phyloP scores from a whole-genome alignment of 1,140 invertebrate genomes.

The Anoplophora glabripennis region DNA sequence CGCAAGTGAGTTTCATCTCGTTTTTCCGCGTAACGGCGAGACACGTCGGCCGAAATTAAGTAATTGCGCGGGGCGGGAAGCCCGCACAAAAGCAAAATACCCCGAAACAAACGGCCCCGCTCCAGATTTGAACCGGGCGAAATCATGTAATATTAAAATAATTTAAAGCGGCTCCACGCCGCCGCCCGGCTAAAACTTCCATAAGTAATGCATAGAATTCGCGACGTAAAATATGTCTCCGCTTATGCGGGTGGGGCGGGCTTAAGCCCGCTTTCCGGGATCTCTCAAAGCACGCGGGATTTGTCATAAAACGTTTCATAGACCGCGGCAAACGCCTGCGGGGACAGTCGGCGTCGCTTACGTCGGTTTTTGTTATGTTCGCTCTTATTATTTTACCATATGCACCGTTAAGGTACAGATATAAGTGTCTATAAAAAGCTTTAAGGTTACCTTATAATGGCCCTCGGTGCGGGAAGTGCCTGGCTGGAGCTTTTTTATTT shows the following conservation, averaged over 20 bases:
- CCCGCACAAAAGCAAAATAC: conserved; percentile 33
- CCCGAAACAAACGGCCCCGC: conserved; percentile 25
- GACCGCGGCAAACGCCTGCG: not conserved
- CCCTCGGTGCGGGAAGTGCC: too few species aligned
- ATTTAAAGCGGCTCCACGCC: conserved; percentile 29
- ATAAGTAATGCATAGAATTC: conserved; percentile 38
- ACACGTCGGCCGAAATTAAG: conserved; percentile 28
- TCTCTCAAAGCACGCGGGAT: conserved; percentile 29
- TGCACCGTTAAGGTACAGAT: too few species aligned
- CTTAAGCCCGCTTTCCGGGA: conserved; percentile 18
- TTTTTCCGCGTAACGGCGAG: too few species aligned
- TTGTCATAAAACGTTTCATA: conserved; percentile 32
- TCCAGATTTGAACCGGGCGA: conserved; percentile 38
- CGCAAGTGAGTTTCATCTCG: too few species aligned
- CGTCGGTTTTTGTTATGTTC: too few species aligned
- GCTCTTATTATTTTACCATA: too few species aligned
- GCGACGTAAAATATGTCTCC: conserved; percentile 42
- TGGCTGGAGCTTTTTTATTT: too few species aligned
- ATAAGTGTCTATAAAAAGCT: too few species aligned
- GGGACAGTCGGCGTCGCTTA: too few species aligned
- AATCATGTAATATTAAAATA: conserved; percentile 43
- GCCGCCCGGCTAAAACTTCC: conserved; percentile 24
- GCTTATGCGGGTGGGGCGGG: conserved; percentile 34
- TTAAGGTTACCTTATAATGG: too few species aligned
- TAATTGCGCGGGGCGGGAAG: conserved; percentile 27